Evolutionary conservation across 92 coral and sea anemone species (phyloP).

Genomic region (Siderastrea siderea): DNA sequence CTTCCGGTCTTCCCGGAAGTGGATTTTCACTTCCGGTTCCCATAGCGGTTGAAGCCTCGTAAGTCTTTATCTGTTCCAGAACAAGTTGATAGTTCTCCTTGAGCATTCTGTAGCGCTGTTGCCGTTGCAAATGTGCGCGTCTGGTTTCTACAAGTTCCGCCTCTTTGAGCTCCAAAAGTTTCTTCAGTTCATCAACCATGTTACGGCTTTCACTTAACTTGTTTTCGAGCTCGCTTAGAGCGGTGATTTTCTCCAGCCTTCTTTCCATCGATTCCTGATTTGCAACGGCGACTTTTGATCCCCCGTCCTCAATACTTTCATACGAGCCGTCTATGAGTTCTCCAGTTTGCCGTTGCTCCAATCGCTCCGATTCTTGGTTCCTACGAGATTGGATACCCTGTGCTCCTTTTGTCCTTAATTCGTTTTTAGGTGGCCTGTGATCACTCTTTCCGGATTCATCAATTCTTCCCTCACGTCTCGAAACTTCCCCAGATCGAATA

Average conservation of each 20-base stretch:
- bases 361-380: background rate
- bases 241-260: conserved; percentile 28
- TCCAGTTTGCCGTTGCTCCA: background rate
- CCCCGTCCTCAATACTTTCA: background rate
- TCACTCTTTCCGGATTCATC: background rate
- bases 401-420: background rate
- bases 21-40: conserved; percentile 55
- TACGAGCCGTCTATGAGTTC: background rate
- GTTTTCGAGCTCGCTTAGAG: conserved; percentile 30
- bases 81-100: conserved; percentile 89
- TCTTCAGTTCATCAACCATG: conserved; percentile 79
- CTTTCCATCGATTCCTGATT: background rate
- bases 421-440: background rate
- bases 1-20: conserved; percentile 76
- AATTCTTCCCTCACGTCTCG: conserved; percentile 27
- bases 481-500: conserved; percentile 40
- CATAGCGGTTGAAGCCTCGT: conserved; percentile 50
- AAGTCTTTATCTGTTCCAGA: conserved; percentile 89
- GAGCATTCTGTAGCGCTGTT: conserved; percentile 87
- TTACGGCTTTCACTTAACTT: conserved; percentile 49
- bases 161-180: conserved; percentile 89
- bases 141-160: conserved; percentile 85
- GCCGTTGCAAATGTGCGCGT: conserved; percentile 92
- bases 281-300: background rate
- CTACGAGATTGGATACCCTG: background rate